Evolutionary conservation across 2,888 invertebrate species (phyloP).

Genomic region (Tipula lateralis): DNA sequence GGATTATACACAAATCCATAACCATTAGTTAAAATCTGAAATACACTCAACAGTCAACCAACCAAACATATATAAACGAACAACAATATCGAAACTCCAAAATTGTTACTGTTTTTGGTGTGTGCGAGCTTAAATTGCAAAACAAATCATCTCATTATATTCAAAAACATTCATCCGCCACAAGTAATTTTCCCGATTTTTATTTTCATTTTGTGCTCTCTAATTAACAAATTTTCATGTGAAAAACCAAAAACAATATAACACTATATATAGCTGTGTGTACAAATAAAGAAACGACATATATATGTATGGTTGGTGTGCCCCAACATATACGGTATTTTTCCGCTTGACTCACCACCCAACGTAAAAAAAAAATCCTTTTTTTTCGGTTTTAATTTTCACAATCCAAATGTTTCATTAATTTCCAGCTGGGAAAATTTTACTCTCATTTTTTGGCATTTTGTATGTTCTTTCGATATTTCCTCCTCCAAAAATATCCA

Average conservation of each 20-base stretch:
- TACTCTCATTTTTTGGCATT: not conserved
- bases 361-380: not conserved
- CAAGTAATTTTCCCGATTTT: conserved; percentile 7
- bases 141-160: conserved; percentile 19
- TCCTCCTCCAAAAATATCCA: not conserved
- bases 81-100: not conserved
- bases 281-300: not conserved
- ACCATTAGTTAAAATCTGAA: conserved; percentile 11
- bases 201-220: not conserved
- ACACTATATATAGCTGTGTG: not conserved
- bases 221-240: not conserved
- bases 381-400: not conserved
- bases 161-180: conserved; percentile 19
- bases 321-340: not conserved
- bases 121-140: not conserved
- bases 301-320: not conserved
- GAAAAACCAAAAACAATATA: not conserved
- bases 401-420: not conserved
- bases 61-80: not conserved
- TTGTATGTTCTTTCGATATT: not conserved
- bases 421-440: not conserved
- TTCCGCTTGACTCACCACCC: not conserved
- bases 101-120: not conserved
- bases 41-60: not conserved
- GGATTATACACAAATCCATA: not conserved